Percentiles rank a stretch among this genome's conserved stretches.
phyloP scores from a whole-genome alignment of 1,140 invertebrate species.

The Metopolophium dirhodum region DNA sequence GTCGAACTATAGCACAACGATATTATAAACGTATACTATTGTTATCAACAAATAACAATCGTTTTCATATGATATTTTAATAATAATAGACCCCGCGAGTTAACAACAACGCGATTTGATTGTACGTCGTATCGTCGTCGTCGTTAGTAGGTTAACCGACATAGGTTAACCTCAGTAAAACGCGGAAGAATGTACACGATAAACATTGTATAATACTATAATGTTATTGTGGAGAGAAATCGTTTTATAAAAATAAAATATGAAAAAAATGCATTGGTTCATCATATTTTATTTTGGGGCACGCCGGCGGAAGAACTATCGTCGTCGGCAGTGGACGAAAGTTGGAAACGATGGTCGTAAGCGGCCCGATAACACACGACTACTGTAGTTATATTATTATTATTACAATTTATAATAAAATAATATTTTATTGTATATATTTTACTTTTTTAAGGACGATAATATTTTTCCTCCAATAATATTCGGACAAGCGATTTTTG shows the following conservation, averaged over 20 bases:
- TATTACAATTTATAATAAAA: neutral
- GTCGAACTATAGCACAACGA: neutral
- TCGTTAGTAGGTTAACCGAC: slow-evolving; percentile 23
- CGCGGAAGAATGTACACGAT: slow-evolving; percentile 25
- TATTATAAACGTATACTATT: neutral
- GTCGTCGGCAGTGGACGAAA: neutral
- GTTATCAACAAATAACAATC: slow-evolving; percentile 5
- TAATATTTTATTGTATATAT: no score
- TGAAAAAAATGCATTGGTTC: neutral
- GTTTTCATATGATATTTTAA: neutral
- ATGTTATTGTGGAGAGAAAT: neutral
- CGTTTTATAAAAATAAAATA: neutral
- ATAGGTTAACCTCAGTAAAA: neutral
- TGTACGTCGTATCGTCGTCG: neutral
- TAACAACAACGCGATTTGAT: neutral
- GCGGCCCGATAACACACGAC: no score
- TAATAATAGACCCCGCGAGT: neutral
- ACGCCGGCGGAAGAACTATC: neutral
- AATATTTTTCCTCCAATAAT: neutral
- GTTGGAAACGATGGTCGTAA: neutral
- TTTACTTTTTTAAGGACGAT: neutral
- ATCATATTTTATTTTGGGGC: neutral
- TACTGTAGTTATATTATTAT: no score
- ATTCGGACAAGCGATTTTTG: neutral
- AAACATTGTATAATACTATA: neutral